Evolutionary conservation across 2,113 vertebrate species (phyloP).

Genomic region (Vanacampus margaritifer): DNA sequence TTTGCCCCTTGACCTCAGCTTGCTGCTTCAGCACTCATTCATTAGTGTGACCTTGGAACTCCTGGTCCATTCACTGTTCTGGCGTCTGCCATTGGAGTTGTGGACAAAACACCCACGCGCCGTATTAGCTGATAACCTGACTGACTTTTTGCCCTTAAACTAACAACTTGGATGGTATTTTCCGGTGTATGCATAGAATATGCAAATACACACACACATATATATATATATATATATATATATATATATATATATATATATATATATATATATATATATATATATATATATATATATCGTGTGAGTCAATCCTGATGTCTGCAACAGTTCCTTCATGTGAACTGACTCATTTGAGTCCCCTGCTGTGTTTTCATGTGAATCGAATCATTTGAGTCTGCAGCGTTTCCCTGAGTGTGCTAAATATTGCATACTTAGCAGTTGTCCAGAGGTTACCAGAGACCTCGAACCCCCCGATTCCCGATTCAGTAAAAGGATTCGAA

Average conservation of each 20-base stretch:
- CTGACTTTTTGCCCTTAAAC: neutral
- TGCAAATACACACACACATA: too few relatives aligned
- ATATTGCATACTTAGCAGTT: neutral
- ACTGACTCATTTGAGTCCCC: neutral
- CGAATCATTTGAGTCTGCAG: neutral
- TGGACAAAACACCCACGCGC: neutral
- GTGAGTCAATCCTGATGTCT: too few relatives aligned
- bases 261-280: too few relatives aligned
- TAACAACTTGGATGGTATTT: neutral
- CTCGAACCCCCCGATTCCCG: neutral
- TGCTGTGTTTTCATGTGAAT: neutral
- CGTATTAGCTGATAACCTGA: neutral
- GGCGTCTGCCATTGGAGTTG: neutral
- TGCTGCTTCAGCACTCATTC: neutral
- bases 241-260: too few relatives aligned
- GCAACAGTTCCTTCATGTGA: neutral
- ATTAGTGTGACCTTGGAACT: neutral
- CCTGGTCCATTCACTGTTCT: neutral
- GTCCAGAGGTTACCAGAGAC: neutral
- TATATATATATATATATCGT: too few relatives aligned
- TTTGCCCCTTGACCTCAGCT: neutral
- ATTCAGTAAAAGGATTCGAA: neutral
- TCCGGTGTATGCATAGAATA: neutral
- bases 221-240: too few relatives aligned
- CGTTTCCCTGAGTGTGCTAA: neutral